These are phyloP conservation scores for Serrognathus titanus DNA, from an alignment of 2,888 invertebrate species.

Conservation along the genomic window DNA sequence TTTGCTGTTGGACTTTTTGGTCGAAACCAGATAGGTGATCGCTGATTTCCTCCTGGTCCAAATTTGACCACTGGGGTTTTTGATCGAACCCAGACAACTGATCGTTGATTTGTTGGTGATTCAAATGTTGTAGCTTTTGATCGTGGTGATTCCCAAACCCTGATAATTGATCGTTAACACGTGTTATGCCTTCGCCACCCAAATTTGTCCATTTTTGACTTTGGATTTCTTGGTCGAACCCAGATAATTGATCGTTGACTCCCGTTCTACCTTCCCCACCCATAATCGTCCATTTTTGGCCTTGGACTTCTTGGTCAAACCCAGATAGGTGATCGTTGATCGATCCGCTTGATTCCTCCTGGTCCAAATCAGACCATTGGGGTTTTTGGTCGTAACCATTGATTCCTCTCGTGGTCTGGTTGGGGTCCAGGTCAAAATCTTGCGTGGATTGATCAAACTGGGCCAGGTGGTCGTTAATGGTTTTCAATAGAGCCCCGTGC, in stretches of 20 bases:
- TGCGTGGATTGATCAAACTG: not conserved
- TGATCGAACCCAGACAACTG: not conserved
- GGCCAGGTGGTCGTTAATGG: not conserved
- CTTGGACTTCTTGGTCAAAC: not conserved
- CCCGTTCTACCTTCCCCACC: too few relatives aligned
- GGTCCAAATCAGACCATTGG: not conserved
- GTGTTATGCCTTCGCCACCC: too few relatives aligned
- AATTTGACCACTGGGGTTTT: not conserved
- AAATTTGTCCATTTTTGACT: too few relatives aligned
- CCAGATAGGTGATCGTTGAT: constrained; percentile 8
- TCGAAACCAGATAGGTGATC: constrained; percentile 4
- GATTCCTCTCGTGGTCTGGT: too few relatives aligned
- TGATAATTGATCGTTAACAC: too few relatives aligned
- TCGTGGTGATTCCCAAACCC: not conserved
- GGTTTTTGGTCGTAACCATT: not conserved
- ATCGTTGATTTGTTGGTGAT: too few relatives aligned
- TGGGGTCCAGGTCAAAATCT: not conserved
- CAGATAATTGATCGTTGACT: too few relatives aligned
- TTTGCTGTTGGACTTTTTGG: not conserved
- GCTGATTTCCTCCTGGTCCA: constrained; percentile 2
- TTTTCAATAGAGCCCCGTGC: not conserved
- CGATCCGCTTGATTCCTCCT: not conserved
- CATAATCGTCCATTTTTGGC: too few relatives aligned
- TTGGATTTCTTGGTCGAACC: too few relatives aligned
- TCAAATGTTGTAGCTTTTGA: not conserved